Evolutionary conservation across 2,888 invertebrate species (phyloP), one percentile per base, ranked within the genome.

Genomic region (Nipponacmea schrenckii): DNA sequence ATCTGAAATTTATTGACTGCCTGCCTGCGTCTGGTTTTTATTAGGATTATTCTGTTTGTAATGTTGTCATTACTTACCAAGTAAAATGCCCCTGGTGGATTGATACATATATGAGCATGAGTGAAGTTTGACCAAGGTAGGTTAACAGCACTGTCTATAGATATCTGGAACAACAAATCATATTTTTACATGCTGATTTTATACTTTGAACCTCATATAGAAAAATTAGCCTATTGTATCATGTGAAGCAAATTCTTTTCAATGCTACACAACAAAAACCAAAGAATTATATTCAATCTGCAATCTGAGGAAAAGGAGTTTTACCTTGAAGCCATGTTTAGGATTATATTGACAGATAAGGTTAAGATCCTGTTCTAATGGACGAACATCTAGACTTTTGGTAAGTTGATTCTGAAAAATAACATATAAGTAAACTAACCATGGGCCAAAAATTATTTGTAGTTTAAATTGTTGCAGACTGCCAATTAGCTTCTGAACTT

Each of bases 71-170:
- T 10, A 73, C 79, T 72, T 77, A 86, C 87, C 84, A 83, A 78
- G 76, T 88, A 88, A 76, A 87, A 87, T 2, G 87, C 85, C 63
- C 85, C 88, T 15, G 88, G 88, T 64, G 88, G 88, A 69, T 87
- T 87, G 44, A 88, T 79, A 74, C 87, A 85, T 67, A 86, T 77
- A 70, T 84, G 81, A 17, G 80, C 86, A 72, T 83, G 82, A 31
- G 87, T 87, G 75, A 87, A 88, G 77, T 84, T 85, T 46, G 83
- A 74, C 88, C 88, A 88, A 0, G 88, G 87, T 15, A 88, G 74
- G 70, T 87, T 88, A 7, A 84, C 79, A 31, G 87, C 87, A 79
- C 83, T 83, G 79, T 88, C 88, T 15, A 88, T 70, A 20, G 86
- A 77, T 50, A 85, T 77, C 85, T 85, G 77, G 27, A 77, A 77